phyloP scores from a whole-genome alignment of 2,797 vertebrate species.

The Momotus momota region DNA sequence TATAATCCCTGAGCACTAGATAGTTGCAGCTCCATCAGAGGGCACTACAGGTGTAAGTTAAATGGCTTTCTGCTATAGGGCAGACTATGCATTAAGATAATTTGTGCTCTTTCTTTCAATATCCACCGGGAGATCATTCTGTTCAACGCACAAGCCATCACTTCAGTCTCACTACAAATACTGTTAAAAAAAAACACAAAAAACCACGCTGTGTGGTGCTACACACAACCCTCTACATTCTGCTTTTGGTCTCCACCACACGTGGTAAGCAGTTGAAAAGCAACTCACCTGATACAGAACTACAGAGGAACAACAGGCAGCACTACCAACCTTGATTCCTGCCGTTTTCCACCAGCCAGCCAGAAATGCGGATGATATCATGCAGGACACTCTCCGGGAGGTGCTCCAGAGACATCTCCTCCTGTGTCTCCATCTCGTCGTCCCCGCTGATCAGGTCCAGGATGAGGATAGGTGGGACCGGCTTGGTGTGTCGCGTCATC shows the following conservation, averaged over 20 bases:
- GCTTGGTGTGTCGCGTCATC: slow-evolving; percentile 93
- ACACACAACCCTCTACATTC: not conserved
- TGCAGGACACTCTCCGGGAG: slow-evolving; percentile 90
- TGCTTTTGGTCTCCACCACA: not conserved
- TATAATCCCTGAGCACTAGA: not conserved
- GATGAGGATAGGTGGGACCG: slow-evolving; percentile 93
- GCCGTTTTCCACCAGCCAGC: slow-evolving; percentile 96
- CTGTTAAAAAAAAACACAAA: not conserved
- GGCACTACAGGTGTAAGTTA: not conserved
- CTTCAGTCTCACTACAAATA: not conserved
- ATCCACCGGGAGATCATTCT: not conserved
- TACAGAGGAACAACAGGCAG: not conserved
- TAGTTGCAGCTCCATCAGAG: not conserved
- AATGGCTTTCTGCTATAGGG: not conserved
- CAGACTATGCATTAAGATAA: not conserved
- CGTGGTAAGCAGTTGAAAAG: fast-evolving
- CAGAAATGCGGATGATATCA: slow-evolving; percentile 92
- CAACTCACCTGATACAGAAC: not conserved
- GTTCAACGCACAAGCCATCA: not conserved
- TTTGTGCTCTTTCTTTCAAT: not conserved
- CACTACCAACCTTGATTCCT: slow-evolving; percentile 89
- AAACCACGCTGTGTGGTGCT: not conserved
- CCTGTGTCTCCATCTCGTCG: slow-evolving; percentile 92
- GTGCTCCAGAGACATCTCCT: slow-evolving; percentile 91
- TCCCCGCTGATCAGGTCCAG: slow-evolving; percentile 91